Percentiles rank a stretch among this genome's conserved stretches.
phyloP scores from a whole-genome alignment of 1,140 invertebrate species.

The Heliothis subflexa region DNA sequence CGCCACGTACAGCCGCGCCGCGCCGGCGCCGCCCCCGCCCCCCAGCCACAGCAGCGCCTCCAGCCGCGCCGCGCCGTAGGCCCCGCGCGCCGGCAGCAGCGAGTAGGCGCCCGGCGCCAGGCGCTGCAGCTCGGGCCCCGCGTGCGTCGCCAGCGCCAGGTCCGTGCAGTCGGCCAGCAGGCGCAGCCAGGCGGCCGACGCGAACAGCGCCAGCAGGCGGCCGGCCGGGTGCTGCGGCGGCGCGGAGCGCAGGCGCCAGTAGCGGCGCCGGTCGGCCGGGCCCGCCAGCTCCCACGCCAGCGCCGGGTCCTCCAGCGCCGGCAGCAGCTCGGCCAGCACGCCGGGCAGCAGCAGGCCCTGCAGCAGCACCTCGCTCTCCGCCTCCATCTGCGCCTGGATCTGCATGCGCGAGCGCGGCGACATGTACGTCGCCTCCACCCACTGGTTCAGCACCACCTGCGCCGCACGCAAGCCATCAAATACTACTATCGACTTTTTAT shows the following conservation, averaged over 20 bases:
- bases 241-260: conserved; percentile 80
- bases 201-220: conserved; percentile 79
- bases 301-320: conserved; percentile 49
- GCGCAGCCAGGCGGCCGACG: conserved; percentile 86
- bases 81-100: conserved; percentile 80
- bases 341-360: conserved; percentile 83
- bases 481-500: too few relatives aligned
- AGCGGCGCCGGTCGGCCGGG: conserved; percentile 88
- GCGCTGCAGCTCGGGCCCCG: conserved; percentile 65
- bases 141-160: conserved; percentile 71
- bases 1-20: conserved; percentile 87
- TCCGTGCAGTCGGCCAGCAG: conserved; percentile 89
- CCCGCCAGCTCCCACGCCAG: conserved; percentile 88
- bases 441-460: conserved; percentile 71
- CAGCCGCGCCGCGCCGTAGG: conserved; percentile 84
- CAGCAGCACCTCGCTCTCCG: conserved; percentile 79
- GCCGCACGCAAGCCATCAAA: neutral
- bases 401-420: conserved; percentile 68
- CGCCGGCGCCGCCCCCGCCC: conserved; percentile 81
- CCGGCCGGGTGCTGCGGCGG: conserved; percentile 68
- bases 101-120: conserved; percentile 87
- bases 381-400: conserved; percentile 79
- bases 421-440: conserved; percentile 74
- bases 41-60: conserved; percentile 80
- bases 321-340: conserved; percentile 57